phyloP scores from a whole-genome alignment of 2,888 invertebrate species.

The Drosophila flavopinicola region DNA sequence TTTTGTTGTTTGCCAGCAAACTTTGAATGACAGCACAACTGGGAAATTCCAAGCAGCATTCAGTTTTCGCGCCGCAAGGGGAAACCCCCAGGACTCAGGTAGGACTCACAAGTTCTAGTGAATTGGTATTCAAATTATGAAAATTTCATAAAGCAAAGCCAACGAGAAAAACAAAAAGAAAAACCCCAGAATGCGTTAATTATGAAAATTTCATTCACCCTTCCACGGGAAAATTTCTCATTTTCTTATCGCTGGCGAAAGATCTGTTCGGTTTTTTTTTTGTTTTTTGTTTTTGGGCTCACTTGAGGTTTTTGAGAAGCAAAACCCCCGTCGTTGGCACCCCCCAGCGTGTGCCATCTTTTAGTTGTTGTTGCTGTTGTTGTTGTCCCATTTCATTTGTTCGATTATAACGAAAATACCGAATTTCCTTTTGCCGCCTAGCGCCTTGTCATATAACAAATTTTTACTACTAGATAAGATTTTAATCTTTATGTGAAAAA shows the following conservation, averaged over 20 bases:
- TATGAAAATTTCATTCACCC: conserved; percentile 77
- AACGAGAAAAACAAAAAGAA: conserved; percentile 8
- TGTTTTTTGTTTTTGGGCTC: background rate
- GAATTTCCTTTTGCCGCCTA: conserved; percentile 70
- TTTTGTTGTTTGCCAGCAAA: background rate
- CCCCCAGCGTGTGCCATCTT: conserved; percentile 82
- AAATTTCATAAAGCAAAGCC: conserved; percentile 51
- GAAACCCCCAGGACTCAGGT: conserved; percentile 64
- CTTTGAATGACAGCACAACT: conserved; percentile 54
- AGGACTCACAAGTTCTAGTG: conserved; percentile 48
- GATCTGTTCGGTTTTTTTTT: conserved; percentile 44
- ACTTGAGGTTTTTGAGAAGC: conserved; percentile 6
- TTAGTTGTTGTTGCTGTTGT: too few relatives aligned
- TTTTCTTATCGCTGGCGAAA: conserved; percentile 53
- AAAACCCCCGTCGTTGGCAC: conserved; percentile 50
- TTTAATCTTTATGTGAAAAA: conserved; percentile 83
- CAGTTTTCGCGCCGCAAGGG: conserved; percentile 42
- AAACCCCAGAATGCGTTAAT: conserved; percentile 58
- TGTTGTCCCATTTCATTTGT: conserved; percentile 14
- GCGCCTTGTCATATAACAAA: conserved; percentile 79
- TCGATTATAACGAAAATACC: conserved; percentile 61
- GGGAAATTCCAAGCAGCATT: conserved; percentile 57
- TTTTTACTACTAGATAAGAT: conserved; percentile 82
- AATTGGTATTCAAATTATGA: conserved; percentile 63
- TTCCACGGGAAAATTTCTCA: conserved; percentile 21